Evolutionary conservation across 2,888 invertebrate genomes (phyloP).

Genomic region (Syrphus vitripennis): DNA sequence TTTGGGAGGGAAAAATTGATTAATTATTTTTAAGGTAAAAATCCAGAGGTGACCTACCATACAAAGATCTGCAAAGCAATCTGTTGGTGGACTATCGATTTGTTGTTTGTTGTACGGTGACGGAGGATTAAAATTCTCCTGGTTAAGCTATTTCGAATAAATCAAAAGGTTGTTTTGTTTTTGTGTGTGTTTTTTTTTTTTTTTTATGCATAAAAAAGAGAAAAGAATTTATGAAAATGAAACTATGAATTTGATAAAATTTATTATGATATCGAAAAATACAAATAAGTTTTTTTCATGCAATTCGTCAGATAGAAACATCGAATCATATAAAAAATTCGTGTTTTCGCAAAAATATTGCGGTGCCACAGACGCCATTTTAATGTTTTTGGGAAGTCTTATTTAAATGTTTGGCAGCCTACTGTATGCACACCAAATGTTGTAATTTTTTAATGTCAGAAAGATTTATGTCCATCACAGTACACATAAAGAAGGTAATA

Average conservation of each 20-base stretch:
- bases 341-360: no score
- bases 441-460: no score
- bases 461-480: no score
- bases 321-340: no score
- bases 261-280: neutral
- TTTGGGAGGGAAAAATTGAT: constrained; percentile 73
- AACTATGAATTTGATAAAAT: neutral
- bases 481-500: no score
- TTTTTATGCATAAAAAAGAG: constrained; percentile 13
- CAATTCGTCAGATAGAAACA: no score
- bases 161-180: constrained; percentile 52
- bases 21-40: neutral
- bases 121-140: constrained; percentile 77
- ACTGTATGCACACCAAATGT: no score
- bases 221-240: constrained; percentile 39
- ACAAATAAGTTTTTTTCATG: no score
- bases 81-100: constrained; percentile 76
- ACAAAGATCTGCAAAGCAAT: constrained; percentile 78
- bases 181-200: constrained; percentile 3
- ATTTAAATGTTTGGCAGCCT: no score
- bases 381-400: no score
- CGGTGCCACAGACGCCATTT: no score
- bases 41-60: constrained; percentile 66
- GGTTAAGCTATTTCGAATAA: constrained; percentile 76
- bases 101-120: constrained; percentile 74